These are phyloP conservation scores for Chrysina gloriosa DNA, from an alignment of 2,888 invertebrate genomes.

Conservation along the genomic window DNA sequence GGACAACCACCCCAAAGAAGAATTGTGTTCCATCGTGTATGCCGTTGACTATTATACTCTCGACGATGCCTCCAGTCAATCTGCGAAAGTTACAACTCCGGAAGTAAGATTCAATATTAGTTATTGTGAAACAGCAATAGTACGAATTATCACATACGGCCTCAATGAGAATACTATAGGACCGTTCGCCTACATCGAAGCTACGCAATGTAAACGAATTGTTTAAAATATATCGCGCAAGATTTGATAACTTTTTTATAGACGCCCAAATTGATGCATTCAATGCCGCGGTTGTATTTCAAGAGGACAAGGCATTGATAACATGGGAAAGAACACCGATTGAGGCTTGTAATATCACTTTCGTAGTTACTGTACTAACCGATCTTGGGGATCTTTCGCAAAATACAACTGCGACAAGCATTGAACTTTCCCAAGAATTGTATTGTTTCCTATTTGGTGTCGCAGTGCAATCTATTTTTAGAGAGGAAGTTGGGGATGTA, in stretches of 20 bases:
- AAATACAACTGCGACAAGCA: not conserved
- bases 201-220: not conserved
- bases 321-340: too few relatives aligned
- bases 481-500: not conserved
- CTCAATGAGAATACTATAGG: not conserved
- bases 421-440: not conserved
- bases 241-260: too few relatives aligned
- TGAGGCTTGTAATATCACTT: too few relatives aligned
- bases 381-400: not conserved
- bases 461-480: not conserved
- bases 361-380: too few relatives aligned
- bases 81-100: not conserved
- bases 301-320: too few relatives aligned
- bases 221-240: too few relatives aligned
- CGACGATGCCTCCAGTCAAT: not conserved
- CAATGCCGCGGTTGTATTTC: too few relatives aligned
- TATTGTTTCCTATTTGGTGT: not conserved
- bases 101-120: not conserved
- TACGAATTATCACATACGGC: not conserved
- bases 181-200: not conserved
- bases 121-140: not conserved
- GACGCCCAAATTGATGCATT: too few relatives aligned
- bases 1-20: not conserved
- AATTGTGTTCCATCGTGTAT: not conserved
- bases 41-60: not conserved